Base-by-base conservation (phyloP, 2,888 invertebrate species). In the Lampropteryx suffumata region DNA sequence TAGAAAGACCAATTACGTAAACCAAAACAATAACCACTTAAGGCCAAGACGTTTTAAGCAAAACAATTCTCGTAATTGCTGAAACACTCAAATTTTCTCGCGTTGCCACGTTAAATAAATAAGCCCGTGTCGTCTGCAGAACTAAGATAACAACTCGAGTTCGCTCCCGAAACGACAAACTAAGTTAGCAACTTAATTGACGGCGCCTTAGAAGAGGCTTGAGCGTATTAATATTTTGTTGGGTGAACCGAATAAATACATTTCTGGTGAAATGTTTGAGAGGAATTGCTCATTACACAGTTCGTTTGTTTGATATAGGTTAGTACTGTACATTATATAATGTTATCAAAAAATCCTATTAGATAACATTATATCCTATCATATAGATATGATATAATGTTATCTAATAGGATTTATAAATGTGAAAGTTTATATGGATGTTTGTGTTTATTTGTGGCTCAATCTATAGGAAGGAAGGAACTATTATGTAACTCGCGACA, bases 101-200 rank as follows among this genome's bases (percentile, higher is more conserved):
- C 75, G 69, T 70, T 71, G 62, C 65, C 62, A 66, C 67, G 69
- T 67, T 74, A 67, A 74, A 74, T 78, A 79, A 80, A 80, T 76
- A 77, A 76, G 68, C 69, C 59, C 56, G 55, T 55, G 61, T 62
- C 71, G 73, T 72, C 83, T 84, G 83, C 82, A 81, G 80, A 77
- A 79, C 76, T 79, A 74, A 78, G 82, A 83, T 82, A 82, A 79
- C 80, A 77, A 67, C 62, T 55, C 50, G 50, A 57, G 64, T 60
- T 65, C 64, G 64, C 62, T 57, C 64, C 66, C 67, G 59, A 67
- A 76, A 70, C 67, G 73, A 64, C 71, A 71, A 76, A 76, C 72
- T 73, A 69, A 77, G 76, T 79, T 75, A 71, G 59, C 60, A 57
- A 61, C 68, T 74, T 78, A 77, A 79, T 78, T 76, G 77, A 73